These are phyloP conservation scores for Sphaerophoria taeniata DNA, from an alignment of 2,888 invertebrate genomes.

Conservation along the genomic window DNA sequence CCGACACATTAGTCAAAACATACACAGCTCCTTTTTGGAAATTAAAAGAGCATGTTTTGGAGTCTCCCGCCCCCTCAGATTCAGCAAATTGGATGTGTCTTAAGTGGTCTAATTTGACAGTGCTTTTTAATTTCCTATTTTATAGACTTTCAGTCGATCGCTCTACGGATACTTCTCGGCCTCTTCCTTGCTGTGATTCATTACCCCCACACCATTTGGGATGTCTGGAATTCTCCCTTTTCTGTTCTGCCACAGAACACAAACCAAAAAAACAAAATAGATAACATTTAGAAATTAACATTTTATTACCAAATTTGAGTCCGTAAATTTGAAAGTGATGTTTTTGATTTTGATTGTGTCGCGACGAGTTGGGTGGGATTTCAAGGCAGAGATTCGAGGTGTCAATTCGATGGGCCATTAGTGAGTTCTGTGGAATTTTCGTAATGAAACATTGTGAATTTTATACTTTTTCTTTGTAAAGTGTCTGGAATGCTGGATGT, in stretches of 20 bases:
- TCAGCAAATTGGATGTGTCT: slow-evolving; percentile 62
- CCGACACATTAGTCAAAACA: slow-evolving; percentile 72
- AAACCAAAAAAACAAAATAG: background rate
- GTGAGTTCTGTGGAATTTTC: slow-evolving; percentile 55
- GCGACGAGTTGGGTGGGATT: slow-evolving; percentile 42
- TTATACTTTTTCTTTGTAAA: slow-evolving; percentile 21
- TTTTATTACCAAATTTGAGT: slow-evolving; percentile 71
- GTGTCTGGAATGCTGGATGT: slow-evolving; percentile 41
- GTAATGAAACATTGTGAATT: slow-evolving; percentile 23
- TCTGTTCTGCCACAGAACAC: background rate
- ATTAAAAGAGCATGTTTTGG: slow-evolving; percentile 57
- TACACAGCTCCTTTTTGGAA: slow-evolving; percentile 57
- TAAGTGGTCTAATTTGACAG: slow-evolving; percentile 71
- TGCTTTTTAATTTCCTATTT: slow-evolving; percentile 70
- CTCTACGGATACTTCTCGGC: background rate
- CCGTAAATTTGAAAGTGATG: slow-evolving; percentile 60
- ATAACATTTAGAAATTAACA: slow-evolving; percentile 57
- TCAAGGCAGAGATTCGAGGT: no score
- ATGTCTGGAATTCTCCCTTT: no score
- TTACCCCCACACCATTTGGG: slow-evolving; percentile 12
- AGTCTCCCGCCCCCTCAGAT: slow-evolving; percentile 4
- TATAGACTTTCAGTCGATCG: no score
- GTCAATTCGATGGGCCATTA: slow-evolving; percentile 53
- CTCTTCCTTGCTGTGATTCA: slow-evolving; percentile 58
- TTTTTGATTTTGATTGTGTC: slow-evolving; percentile 45